A percentile compares a stretch with the other conserved stretches of the same genome.
Conservation (phyloP, 2,888 invertebrate genomes). For the Phalera bucephala region DNA sequence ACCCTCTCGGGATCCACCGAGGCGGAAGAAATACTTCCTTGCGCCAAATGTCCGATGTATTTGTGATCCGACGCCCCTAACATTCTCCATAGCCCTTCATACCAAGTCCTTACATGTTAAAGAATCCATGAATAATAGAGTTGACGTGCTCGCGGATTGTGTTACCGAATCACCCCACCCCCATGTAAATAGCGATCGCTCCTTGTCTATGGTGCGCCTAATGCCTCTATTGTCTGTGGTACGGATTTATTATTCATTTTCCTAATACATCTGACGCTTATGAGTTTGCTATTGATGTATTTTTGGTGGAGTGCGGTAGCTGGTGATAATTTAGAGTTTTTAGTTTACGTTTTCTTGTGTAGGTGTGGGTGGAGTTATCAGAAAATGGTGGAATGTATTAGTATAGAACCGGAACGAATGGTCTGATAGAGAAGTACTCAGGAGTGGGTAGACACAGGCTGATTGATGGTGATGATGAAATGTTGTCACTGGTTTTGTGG, state of each 20-base stretch:
- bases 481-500: no score
- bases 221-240: slow-evolving; percentile 78
- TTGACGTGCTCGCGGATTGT: slow-evolving; percentile 78
- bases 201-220: slow-evolving; percentile 74
- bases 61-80: slow-evolving; percentile 44
- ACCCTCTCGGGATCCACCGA: slow-evolving; percentile 53
- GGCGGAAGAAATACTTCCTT: slow-evolving; percentile 76
- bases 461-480: no score
- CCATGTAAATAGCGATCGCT: slow-evolving; percentile 50
- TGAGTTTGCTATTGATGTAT: slow-evolving; percentile 54
- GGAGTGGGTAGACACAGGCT: no score
- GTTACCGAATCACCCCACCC: slow-evolving; percentile 60
- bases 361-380: no score
- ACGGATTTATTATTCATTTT: slow-evolving; percentile 80
- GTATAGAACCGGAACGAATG: no score
- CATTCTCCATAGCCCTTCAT: slow-evolving; percentile 33
- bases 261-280: slow-evolving; percentile 72
- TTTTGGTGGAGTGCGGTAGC: no score
- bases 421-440: no score
- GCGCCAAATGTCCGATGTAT: slow-evolving; percentile 73
- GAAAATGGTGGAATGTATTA: no score
- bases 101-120: slow-evolving; percentile 79
- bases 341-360: no score
- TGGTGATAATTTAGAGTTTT: no score
- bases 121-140: slow-evolving; percentile 83